phyloP scores from a whole-genome alignment of 2,113 vertebrate genomes.

The Otolemur garnettii region DNA sequence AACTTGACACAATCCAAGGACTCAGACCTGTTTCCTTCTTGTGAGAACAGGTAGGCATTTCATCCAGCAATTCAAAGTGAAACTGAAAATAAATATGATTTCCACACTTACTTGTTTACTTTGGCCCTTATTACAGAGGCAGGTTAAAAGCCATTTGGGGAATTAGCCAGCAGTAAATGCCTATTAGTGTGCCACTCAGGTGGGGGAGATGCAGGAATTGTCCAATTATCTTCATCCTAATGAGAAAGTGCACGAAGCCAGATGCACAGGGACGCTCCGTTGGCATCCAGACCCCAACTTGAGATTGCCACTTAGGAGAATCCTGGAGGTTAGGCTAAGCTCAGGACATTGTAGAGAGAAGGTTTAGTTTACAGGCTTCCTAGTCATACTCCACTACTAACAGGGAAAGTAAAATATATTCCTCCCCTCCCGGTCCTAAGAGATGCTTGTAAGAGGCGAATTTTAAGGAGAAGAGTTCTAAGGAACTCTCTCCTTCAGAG shows the following conservation, averaged over 20 bases:
- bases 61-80: neutral
- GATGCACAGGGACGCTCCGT: neutral
- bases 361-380: neutral
- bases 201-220: neutral
- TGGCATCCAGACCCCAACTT: neutral
- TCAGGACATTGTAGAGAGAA: neutral
- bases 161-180: neutral
- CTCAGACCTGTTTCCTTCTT: neutral
- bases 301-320: neutral
- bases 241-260: neutral
- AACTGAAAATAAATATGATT: neutral
- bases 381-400: neutral
- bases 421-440: neutral
- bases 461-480: neutral
- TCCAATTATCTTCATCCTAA: neutral
- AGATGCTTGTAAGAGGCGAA: neutral
- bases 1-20: neutral
- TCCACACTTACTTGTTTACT: neutral
- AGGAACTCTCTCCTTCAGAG: neutral
- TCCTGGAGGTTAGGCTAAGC: neutral
- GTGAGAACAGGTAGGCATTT: neutral
- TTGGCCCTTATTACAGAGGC: neutral
- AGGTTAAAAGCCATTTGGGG: conserved; percentile 22
- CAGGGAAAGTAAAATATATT: neutral
- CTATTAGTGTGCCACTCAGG: neutral